These are phyloP conservation scores for Acarapis woodi DNA, from an alignment of 1,140 invertebrate species.

Conservation along the genomic window DNA sequence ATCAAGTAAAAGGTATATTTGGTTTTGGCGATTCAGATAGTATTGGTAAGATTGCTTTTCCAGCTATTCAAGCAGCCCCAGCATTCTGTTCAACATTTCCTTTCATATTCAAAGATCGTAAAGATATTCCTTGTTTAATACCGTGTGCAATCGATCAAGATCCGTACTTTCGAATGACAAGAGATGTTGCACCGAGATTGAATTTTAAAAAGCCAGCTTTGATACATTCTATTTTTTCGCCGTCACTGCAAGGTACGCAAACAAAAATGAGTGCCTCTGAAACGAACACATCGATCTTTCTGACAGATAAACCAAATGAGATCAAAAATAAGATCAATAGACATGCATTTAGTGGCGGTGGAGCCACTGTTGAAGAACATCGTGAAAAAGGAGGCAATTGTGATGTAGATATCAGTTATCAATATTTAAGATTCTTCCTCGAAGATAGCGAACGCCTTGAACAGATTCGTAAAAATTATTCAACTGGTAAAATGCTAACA, in stretches of 20 bases:
- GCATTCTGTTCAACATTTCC: constrained; percentile 84
- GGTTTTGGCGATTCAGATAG: constrained; percentile 80
- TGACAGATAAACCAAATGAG: constrained; percentile 80
- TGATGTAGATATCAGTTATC: constrained; percentile 78
- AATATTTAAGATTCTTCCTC: constrained; percentile 81
- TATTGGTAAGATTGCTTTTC: constrained; percentile 90
- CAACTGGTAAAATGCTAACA: constrained; percentile 61
- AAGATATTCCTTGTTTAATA: constrained; percentile 66
- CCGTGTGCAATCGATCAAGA: constrained; percentile 99
- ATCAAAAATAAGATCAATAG: constrained; percentile 97
- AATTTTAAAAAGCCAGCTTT: constrained; percentile 71
- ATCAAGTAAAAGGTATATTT: constrained; percentile 75
- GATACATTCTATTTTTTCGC: constrained; percentile 77
- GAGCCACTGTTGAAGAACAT: constrained; percentile 73
- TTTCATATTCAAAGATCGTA: constrained; percentile 49
- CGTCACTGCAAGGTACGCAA: constrained; percentile 75
- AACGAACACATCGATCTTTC: constrained; percentile 66
- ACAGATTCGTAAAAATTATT: constrained; percentile 49
- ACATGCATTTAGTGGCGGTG: constrained; percentile 92
- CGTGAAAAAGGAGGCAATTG: constrained; percentile 56
- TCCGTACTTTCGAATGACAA: constrained; percentile 93
- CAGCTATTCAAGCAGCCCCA: constrained; percentile 81
- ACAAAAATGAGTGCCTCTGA: constrained; percentile 97
- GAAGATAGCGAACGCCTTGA: constrained; percentile 72
- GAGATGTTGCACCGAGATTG: constrained; percentile 73